Evolutionary conservation across 2,113 vertebrate genomes (phyloP).

Genomic region (Platysternon megacephalum): DNA sequence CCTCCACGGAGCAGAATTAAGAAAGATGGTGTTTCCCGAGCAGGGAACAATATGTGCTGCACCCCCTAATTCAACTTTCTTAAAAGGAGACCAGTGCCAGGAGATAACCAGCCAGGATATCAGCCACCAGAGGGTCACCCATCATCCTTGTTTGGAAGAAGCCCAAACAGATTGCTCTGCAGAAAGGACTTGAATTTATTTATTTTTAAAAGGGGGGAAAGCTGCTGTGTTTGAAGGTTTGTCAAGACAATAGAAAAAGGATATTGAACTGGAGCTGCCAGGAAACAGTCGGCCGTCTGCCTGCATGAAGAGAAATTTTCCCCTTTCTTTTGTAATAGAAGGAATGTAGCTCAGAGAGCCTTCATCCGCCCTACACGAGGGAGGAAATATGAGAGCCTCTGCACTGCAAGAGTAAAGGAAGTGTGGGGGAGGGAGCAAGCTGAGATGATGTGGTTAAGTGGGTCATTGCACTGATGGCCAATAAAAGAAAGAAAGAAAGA

Average conservation of each 20-base stretch:
- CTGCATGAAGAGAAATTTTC: background rate
- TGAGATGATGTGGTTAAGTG: background rate
- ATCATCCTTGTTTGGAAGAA: background rate
- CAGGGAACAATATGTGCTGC: background rate
- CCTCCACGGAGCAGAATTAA: background rate
- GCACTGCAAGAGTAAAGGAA: constrained; percentile 53
- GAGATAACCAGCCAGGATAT: background rate
- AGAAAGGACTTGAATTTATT: constrained; percentile 8
- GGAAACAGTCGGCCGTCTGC: constrained; percentile 59
- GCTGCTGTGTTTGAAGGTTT: background rate
- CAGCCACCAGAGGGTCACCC: background rate
- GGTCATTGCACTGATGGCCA: constrained; percentile 44
- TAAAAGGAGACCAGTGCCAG: background rate
- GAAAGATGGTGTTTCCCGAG: background rate
- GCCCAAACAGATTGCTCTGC: background rate
- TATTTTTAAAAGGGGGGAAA: constrained; percentile 44
- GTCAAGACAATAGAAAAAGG: constrained; percentile 57
- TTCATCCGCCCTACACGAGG: constrained; percentile 40
- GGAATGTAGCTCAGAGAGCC: constrained; percentile 45
- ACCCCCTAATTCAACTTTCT: background rate
- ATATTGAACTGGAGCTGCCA: constrained; percentile 14
- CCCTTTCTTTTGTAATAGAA: constrained; percentile 30
- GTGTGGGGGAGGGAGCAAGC: constrained; percentile 46
- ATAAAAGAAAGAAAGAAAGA: constrained; percentile 19
- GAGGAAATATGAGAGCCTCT: constrained; percentile 60